Conservation (phyloP, 2,797 vertebrate species). For the Poecilia wingei region DNA sequence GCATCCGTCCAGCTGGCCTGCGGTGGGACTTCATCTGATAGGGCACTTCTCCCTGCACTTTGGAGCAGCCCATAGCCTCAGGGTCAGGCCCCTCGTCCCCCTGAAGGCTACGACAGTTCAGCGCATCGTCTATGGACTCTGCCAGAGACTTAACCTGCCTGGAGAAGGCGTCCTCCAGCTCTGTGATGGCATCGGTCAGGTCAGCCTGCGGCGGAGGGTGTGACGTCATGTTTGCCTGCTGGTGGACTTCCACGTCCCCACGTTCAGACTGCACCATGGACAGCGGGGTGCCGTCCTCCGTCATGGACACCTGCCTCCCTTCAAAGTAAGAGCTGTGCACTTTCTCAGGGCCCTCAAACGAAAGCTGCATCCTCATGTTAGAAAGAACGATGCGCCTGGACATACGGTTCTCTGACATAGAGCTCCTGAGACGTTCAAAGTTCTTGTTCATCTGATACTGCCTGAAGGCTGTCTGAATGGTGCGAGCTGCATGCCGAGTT, state of each 20-base stretch:
- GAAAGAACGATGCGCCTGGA: conserved; percentile 96
- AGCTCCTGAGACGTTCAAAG: conserved; percentile 96
- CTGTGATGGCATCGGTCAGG: conserved; percentile 91
- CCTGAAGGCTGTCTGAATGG: conserved; percentile 97
- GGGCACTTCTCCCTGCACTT: conserved; percentile 78
- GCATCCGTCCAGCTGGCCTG: conserved; percentile 80
- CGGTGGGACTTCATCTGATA: conserved; percentile 81
- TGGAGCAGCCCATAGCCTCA: conserved; percentile 76
- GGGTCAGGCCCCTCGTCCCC: conserved; percentile 85
- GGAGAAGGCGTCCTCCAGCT: conserved; percentile 96
- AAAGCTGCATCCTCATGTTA: conserved; percentile 99
- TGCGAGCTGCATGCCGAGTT: conserved; percentile 96
- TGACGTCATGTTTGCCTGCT: conserved; percentile 82
- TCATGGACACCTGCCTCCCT: conserved; percentile 92
- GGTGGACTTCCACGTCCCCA: conserved; percentile 81
- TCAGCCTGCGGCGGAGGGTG: conserved; percentile 83
- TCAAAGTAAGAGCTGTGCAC: conserved; percentile 94
- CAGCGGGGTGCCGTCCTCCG: conserved; percentile 85
- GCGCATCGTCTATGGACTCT: conserved; percentile 94
- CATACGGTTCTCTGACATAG: conserved; percentile 99
- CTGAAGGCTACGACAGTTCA: conserved; percentile 94
- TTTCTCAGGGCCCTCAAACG: conserved; percentile 96
- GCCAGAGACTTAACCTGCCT: conserved; percentile 96
- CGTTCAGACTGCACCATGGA: conserved; percentile 85
- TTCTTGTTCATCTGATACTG: conserved; percentile 99